Conservation (phyloP, 2,113 vertebrate genomes). For the Ictidomys tridecemlineatus region DNA sequence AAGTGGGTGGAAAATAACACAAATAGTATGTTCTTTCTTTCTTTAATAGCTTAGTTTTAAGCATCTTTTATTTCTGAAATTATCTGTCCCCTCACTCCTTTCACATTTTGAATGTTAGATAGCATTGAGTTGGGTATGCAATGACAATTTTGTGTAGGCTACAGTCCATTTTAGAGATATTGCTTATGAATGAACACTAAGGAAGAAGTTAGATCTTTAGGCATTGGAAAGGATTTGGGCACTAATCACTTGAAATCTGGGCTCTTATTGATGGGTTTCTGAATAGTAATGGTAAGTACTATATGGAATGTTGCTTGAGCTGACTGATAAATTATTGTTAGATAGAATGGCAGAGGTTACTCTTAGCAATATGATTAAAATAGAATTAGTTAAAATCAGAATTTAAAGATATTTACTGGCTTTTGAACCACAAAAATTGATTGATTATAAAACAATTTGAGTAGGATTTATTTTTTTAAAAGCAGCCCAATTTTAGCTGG, state of each 20-base stretch:
- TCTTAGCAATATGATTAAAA: not conserved
- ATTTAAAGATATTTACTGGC: not conserved
- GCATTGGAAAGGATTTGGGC: not conserved
- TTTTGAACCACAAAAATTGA: not conserved
- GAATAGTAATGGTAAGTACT: not conserved
- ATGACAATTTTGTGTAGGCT: not conserved
- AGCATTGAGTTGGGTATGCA: constrained; percentile 1
- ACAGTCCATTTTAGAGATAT: not conserved
- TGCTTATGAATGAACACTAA: not conserved
- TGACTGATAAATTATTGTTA: not conserved
- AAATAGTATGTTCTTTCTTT: constrained; percentile 92
- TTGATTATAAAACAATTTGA: not conserved
- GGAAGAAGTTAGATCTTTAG: constrained; percentile 15
- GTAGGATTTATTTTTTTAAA: not conserved
- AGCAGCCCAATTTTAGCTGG: not conserved
- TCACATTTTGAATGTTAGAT: not conserved
- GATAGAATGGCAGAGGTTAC: not conserved
- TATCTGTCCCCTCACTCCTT: not conserved
- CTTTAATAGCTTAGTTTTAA: constrained; percentile 31
- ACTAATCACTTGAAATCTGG: not conserved
- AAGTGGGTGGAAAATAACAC: constrained; percentile 98
- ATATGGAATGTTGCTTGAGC: not conserved
- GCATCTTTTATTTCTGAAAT: not conserved
- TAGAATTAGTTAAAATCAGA: constrained; percentile 33
- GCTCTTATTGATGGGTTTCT: not conserved